Base-by-base conservation (phyloP, 1,140 invertebrate species). In the Trichomalopsis sarcophagae region DNA sequence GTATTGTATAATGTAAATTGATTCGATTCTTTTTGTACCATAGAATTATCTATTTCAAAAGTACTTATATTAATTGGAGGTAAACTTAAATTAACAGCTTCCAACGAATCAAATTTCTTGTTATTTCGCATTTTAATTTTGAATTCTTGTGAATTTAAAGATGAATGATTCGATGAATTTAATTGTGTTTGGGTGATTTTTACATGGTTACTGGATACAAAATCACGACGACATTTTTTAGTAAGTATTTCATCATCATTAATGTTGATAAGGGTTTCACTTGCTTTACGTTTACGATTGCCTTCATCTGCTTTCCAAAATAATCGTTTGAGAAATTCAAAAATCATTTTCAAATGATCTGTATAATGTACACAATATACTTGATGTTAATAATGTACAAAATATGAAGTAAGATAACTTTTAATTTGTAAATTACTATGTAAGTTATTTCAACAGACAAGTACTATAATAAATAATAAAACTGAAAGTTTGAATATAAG, bases 261-360 rank as follows among this genome's bases (percentile, higher is more conserved):
- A 44, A 11, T 75, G 36, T 82, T 81, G 13, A 66, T 36, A 2
- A 73, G 30, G 2, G 75, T 78, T 10, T 85, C 87, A 14, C 21
- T 79, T 17, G 85, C 84, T 73, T 83, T 88, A n/a, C 91, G 88
- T 36, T 92, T 92, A 77, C 89, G 86, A 13, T 87, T 76, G 17
- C 78, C 50, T 81, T 89, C 89, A 82, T 91, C 91, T n/a, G 83
- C 88, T 87, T 88, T 89, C 4, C 89, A 87, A 68, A 92, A 91
- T 2, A 92, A 62, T 76, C 75, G 90, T 79, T 88, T 91, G 3
- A 92, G 69, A 78, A 90, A 89, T n/a, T 90, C 86, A 81, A 91
- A 92, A 75, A 91, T 68, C 87, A 91, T 88, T 66, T 68, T 17
- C 68, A 76, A 55, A 76, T 30, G 27, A 27, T 62, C 17, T 62